Evolutionary conservation across 2,888 invertebrate species (phyloP), one percentile per base, ranked within the genome.

Genomic region (Osmoderma eremita): DNA sequence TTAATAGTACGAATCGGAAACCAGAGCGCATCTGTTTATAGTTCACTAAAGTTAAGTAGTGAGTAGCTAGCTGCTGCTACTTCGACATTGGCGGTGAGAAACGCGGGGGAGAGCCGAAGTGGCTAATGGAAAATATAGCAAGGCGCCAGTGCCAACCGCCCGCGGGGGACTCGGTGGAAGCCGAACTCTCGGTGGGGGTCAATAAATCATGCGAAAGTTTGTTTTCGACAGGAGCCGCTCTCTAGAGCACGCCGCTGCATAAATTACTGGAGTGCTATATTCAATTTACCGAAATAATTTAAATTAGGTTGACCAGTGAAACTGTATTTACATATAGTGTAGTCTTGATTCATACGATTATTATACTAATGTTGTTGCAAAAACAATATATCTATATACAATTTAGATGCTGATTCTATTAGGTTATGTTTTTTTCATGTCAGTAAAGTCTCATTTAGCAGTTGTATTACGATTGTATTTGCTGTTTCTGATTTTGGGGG

Each of bases 141-240:
- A 56, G 58, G 41, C 30, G 15, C 50, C 22, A 12, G 15, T 12
- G 12, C 42, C n/a, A n/a, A n/a, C n/a, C n/a, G n/a, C n/a, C n/a
- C n/a, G n/a, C 12, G 18, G 5, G 51, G 4, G 15, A 38, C 53
- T 38, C 38, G 18, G 38, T 12, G 50, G 24, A 20, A n/a, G n/a
- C 39, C 51, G 51, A 58, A 49, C 39, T 49, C 54, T 24, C 48
- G 48, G 58, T 56, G 38, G 56, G 49, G 48, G 56, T 54, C 49
- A 49, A 65, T 65, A 65, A 65, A 65, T 65, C 65, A 65, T 65
- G 58, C 49, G 56, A 56, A 65, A 65, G 58, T 65, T 65, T 65
- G 65, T 65, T 65, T 65, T 65, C 65, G 65, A 65, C 65, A 56
- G 65, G 48, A 58, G 50, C 49, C 13, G 18, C 24, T 20, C 30